Evolutionary conservation across 2,797 vertebrate genomes (phyloP).

Genomic region (Pelochelys cantorii): DNA sequence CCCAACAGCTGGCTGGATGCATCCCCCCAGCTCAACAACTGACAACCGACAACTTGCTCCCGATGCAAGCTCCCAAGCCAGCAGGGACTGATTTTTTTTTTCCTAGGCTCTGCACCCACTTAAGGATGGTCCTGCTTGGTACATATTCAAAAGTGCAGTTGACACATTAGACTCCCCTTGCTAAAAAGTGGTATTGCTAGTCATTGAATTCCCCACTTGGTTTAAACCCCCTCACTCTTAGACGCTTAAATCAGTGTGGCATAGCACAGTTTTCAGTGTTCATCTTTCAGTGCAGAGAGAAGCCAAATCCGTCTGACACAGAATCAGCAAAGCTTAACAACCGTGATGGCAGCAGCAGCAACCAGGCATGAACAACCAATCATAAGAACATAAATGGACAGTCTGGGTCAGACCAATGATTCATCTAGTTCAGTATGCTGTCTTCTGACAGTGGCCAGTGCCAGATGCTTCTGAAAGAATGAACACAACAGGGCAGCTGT

Average conservation of each 20-base stretch:
- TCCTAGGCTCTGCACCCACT: too few species aligned
- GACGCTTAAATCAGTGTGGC: background rate
- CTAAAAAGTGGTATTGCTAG: background rate
- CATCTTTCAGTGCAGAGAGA: background rate
- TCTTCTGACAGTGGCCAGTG: background rate
- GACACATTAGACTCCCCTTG: background rate
- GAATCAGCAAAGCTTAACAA: background rate
- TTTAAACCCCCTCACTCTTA: conserved; percentile 21
- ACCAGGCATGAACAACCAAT: background rate
- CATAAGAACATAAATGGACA: background rate
- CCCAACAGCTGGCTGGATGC: too few species aligned
- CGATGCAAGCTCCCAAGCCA: too few species aligned
- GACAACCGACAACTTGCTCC: too few species aligned
- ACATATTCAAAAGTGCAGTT: background rate
- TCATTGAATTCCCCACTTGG: background rate
- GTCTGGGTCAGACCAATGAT: background rate
- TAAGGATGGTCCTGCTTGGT: background rate
- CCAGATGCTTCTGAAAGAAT: background rate
- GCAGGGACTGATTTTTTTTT: too few species aligned
- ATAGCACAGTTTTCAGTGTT: background rate
- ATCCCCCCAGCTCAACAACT: too few species aligned
- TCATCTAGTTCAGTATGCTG: background rate
- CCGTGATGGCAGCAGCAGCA: background rate
- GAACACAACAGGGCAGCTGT: background rate
- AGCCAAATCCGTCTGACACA: background rate